phyloP scores from a whole-genome alignment of 1,140 invertebrate genomes.

The Cydia amplana region DNA sequence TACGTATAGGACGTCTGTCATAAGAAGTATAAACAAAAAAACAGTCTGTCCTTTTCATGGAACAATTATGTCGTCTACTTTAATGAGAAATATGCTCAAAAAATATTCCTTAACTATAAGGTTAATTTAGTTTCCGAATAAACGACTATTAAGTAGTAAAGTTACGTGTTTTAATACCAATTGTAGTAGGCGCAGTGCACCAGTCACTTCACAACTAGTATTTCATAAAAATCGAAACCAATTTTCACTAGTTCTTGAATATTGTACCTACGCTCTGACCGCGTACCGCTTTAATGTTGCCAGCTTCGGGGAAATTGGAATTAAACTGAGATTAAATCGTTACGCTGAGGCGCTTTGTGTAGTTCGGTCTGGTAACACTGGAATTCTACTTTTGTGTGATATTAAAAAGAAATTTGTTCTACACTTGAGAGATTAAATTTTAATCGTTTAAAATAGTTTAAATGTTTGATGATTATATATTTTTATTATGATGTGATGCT shows the following conservation, averaged over 20 bases:
- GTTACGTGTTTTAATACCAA: too few species aligned
- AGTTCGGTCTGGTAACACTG: neutral
- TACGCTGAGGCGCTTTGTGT: conserved; percentile 5
- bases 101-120: too few species aligned
- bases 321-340: conserved; percentile 26
- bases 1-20: too few species aligned
- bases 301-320: conserved; percentile 24
- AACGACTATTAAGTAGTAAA: too few species aligned
- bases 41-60: neutral
- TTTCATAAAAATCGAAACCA: neutral
- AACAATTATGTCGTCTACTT: too few species aligned
- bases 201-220: too few species aligned
- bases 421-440: neutral
- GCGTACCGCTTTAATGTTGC: conserved; percentile 20
- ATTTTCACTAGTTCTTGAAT: neutral
- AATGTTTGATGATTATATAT: too few species aligned
- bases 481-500: too few species aligned
- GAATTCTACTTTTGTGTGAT: conserved; percentile 7
- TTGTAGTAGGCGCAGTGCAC: too few species aligned
- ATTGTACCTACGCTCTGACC: neutral
- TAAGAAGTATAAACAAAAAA: neutral
- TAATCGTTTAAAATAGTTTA: neutral
- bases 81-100: too few species aligned
- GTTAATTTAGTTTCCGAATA: too few species aligned
- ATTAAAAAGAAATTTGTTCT: neutral